Evolutionary conservation across 2,113 vertebrate genomes (phyloP).

Genomic region (Phyllostomus discolor): DNA sequence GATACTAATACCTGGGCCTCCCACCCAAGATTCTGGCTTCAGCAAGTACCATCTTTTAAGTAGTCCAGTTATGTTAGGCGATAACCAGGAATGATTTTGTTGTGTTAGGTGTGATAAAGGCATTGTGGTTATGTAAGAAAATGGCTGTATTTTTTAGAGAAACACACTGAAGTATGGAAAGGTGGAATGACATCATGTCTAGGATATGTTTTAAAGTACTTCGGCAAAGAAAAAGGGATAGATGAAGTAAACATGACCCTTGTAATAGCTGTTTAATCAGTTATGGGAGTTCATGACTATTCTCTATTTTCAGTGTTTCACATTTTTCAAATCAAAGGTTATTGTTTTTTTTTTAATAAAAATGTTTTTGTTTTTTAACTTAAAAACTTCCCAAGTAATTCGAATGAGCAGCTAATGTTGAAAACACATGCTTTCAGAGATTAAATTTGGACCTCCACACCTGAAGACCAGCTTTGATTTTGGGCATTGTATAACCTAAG

Average conservation of each 20-base stretch:
- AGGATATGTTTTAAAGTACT: slow-evolving; percentile 12
- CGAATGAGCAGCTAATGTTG: neutral
- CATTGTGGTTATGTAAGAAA: slow-evolving; percentile 48
- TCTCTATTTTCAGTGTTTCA: neutral
- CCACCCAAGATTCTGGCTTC: neutral
- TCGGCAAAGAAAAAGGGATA: neutral
- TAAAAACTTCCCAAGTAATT: neutral
- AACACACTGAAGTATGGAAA: neutral
- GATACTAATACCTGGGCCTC: neutral
- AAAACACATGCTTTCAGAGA: neutral
- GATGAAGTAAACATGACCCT: neutral
- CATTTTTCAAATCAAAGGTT: neutral
- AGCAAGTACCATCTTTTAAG: neutral
- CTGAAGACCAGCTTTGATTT: neutral
- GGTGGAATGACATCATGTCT: slow-evolving; percentile 33
- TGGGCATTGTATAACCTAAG: neutral
- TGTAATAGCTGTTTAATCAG: neutral
- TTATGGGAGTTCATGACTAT: neutral
- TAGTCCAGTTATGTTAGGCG: neutral
- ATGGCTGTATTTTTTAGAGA: neutral
- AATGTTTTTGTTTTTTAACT: neutral
- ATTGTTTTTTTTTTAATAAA: neutral
- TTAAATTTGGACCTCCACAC: neutral
- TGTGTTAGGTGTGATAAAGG: slow-evolving; percentile 16
- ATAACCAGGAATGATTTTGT: slow-evolving; percentile 15